Conservation (phyloP, 2,888 invertebrate species). For the Coecobrya sp. region DNA sequence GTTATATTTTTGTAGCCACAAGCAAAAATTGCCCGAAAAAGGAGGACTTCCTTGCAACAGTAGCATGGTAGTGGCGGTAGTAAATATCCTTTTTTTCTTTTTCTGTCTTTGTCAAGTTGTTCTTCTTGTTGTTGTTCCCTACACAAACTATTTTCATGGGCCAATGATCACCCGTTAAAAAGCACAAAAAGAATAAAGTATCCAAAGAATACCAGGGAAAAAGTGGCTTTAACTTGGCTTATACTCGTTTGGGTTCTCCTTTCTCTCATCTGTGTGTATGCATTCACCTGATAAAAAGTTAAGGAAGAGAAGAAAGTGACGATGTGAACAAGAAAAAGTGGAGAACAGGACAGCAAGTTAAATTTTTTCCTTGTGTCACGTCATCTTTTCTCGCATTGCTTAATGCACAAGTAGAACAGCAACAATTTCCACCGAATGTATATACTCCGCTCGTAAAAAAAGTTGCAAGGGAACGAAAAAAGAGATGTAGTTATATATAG, state of each 20-base stretch:
- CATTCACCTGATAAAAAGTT: constrained; percentile 61
- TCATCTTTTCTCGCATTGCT: constrained; percentile 58
- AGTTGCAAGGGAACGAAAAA: background rate
- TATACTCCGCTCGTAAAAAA: constrained; percentile 14
- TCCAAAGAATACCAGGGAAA: background rate
- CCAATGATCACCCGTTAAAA: constrained; percentile 66
- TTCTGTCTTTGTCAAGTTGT: constrained; percentile 33
- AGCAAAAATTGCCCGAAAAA: constrained; percentile 31
- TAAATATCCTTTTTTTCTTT: constrained; percentile 65
- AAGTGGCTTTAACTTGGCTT: constrained; percentile 54
- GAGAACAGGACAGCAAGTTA: background rate
- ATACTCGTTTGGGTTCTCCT: background rate
- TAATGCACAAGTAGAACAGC: background rate
- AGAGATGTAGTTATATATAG: background rate
- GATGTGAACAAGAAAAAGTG: background rate
- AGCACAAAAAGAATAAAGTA: constrained; percentile 8
- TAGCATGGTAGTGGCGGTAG: background rate
- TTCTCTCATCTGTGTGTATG: constrained; percentile 28
- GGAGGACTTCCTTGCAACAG: background rate
- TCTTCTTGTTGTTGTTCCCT: constrained; percentile 41
- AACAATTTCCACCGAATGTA: background rate
- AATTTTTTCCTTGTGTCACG: constrained; percentile 56
- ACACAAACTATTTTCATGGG: constrained; percentile 68
- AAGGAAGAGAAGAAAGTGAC: constrained; percentile 20
- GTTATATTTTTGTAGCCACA: background rate